Base-by-base conservation (phyloP, 2,888 invertebrate genomes). In the Drosophila infuscata region DNA sequence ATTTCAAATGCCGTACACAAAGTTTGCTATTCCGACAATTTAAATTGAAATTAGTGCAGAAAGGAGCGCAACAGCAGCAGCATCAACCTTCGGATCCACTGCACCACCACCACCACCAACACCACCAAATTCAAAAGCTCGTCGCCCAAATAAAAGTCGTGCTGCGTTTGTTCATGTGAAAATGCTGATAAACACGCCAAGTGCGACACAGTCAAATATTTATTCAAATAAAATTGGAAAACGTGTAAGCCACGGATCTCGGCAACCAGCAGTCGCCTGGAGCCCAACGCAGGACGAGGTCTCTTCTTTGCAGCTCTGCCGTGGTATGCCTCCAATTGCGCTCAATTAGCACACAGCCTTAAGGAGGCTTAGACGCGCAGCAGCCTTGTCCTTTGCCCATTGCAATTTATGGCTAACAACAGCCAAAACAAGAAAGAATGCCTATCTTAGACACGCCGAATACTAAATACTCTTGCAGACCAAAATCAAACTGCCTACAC, bases 11-110 rank as follows among this genome's bases (percentile, higher is more conserved):
- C 30, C 35, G 29, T 11, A 29, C 49, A 15, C 67, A 69, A 65
- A 56, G 66, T 71, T 72, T 65, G 61, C 66, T 54, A 32, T 59
- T 59, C 48, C 61, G 58, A 54, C 63, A 70, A 70, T 83, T 89
- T 76, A 65, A 81, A 82, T 79, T 74, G 54, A 82, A 87, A 87
- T 87, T 77, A 79, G 72, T 68, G 51, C 30, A 17, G 38, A 48
- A 12, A 43, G 49, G 29, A 17, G 49, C 7, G 29, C 25, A 33
- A n/a, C 38, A 35, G 29, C 38, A 25, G n/a, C 29, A 35, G 9
- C 65, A 2, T 3, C 54, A n/a, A 32, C 11, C 25, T 66, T 15
- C 56, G 38, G 20, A 29, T 11, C 12, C 52, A 32, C 41, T 29
- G 52, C 12, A 15, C 25, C 57, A 12, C 11, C 2, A 43, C 49